Base-by-base conservation (phyloP, 2,113 vertebrate genomes). In the Aphyosemion australe region DNA sequence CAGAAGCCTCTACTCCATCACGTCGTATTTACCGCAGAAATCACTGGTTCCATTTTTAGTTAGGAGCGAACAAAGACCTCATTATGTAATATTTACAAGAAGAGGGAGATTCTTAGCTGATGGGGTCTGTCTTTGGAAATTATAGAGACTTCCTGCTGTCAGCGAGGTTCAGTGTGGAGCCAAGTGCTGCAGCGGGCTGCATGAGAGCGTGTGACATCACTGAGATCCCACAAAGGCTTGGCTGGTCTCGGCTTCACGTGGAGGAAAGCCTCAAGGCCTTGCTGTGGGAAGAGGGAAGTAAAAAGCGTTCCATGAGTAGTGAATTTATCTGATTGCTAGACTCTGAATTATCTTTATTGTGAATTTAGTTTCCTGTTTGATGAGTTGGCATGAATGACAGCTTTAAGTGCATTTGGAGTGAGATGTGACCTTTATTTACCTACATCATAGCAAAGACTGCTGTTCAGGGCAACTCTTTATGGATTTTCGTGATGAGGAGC, bases 121-220 rank as follows among this genome's bases (percentile, higher is more conserved):
- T 21, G 34, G 61, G 72, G 50, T 10, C 72, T 79, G 69, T 80
- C 68, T 84, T 73, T 79, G 69, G 52, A 80, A 80, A 81, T 83
- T 58, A 71, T 53, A 46, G 46, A 61, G 68, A 21, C 74, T 72
- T 66, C 72, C 64, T 59, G 75, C 65, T 75, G 75, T 80, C 77
- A 82, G 79, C 20, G 2, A 32, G n/a, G n/a, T 82, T 80, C 73
- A 63, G 12, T 66, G 60, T 75, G 63, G 47, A 39, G 70, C 69
- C 65, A 37, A 45, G 48, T 69, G 75, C 47, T 55, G 14, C 67
- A 73, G 51, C 77, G 67, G 56, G 31, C 73, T 53, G 55, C 49
- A 58, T 78, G 70, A 69, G 87, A 83, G 84, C 74, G 78, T 26
- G 78, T 21, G 71, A 57, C 45, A 74, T 62, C 79, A 82, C 74